Base-by-base conservation (phyloP, 2,113 vertebrate species). In the Microcebus lehilahytsara region DNA sequence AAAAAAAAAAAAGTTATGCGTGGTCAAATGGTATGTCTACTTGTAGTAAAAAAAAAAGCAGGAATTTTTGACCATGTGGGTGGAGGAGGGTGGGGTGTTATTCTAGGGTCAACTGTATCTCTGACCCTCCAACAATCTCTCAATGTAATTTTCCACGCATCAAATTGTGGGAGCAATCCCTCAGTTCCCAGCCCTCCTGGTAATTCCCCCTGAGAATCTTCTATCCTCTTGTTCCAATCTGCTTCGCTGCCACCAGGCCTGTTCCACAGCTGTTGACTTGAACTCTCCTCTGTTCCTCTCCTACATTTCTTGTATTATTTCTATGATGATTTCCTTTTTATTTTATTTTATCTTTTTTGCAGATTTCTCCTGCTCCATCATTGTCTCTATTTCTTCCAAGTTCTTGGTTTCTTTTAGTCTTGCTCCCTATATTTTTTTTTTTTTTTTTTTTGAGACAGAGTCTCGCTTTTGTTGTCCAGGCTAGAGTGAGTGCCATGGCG, bases 341-440 rank as follows among this genome's bases (percentile, higher is more conserved):
- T 25, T 79, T 22, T 93, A 14, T 58, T 25, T 84, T 10, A 1
- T 93, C 19, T 46, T 58, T 74, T 66, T 49, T 62, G 30, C 46
- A 37, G 6, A 64, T 53, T 81, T 86, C 37, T 93, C 77, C 53
- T 75, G 25, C 17, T 90, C 51, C 22, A 72, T 78, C 49, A 53
- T 49, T 78, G 14, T 53, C 25, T 66, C 79, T 69, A 3, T 79
- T 75, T 86, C 64, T 92, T 64, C 27, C 20, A 78, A 72, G 23
- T 89, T 81, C 49, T 37, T 85, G 37, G 69, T 7, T 84, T 94
- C 91, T 91, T 90, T 49, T 66, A 34, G 7, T 95, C 67, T 93
- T 90, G 66, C 14, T 67, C 69, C n/a, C n/a, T n/a, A n/a, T n/a
- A n/a, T n/a, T n/a, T n/a, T n/a, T n/a, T n/a, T n/a, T n/a, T n/a